Evolutionary conservation across 2,113 vertebrate species (phyloP).

Genomic region (Mesitornis unicolor): DNA sequence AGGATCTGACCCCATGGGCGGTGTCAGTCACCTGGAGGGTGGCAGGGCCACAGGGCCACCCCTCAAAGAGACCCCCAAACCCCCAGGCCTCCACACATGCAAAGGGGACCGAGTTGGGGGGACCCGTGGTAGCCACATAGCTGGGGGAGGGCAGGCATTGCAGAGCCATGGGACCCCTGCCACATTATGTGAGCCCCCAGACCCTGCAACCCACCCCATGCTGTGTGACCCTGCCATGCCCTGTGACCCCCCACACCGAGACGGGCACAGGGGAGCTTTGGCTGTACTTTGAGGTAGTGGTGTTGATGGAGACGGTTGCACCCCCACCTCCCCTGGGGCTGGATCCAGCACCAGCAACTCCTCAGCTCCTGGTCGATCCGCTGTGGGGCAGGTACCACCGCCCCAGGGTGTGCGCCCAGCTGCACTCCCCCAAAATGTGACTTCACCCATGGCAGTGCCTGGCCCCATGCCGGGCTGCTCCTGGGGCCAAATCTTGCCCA

Average conservation of each 20-base stretch:
- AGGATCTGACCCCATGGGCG: neutral
- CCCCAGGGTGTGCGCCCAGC: rapidly evolving
- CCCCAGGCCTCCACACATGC: neutral
- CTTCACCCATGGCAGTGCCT: rapidly evolving
- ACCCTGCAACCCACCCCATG: no score
- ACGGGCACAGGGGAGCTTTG: rapidly evolving
- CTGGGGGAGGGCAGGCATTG: neutral
- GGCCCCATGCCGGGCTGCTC: neutral
- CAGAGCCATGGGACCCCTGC: neutral
- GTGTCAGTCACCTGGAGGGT: rapidly evolving
- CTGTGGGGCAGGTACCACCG: rapidly evolving
- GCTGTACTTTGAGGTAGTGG: neutral
- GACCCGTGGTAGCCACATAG: neutral
- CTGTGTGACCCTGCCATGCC: neutral
- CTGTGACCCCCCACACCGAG: no score
- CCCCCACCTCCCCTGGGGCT: rapidly evolving
- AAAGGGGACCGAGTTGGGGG: neutral
- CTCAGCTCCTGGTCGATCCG: neutral
- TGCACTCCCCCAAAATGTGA: rapidly evolving
- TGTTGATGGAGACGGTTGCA: neutral
- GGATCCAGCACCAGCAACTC: neutral
- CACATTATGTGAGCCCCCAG: neutral
- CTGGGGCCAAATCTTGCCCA: neutral
- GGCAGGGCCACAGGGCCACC: neutral
- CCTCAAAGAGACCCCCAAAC: neutral